phyloP scores from a whole-genome alignment of 2,888 invertebrate genomes.

The Diarsia rubi region DNA sequence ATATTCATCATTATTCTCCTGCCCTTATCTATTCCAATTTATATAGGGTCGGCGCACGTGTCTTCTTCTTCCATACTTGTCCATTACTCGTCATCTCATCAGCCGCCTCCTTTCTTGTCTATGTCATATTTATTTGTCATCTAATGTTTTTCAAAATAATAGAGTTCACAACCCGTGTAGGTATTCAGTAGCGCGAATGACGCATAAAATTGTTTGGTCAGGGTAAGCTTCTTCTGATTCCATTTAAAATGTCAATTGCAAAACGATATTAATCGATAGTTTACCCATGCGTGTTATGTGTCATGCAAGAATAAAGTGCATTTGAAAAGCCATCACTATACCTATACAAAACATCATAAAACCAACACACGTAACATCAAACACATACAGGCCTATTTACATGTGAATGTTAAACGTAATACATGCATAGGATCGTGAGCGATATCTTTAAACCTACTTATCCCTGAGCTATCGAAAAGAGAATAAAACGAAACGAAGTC shows the following conservation, averaged over 20 bases:
- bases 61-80: no score
- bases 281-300: constrained; percentile 16
- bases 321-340: constrained; percentile 28
- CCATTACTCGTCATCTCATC: no score
- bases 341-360: constrained; percentile 38
- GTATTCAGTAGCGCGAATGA: background rate
- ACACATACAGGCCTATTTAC: constrained; percentile 26
- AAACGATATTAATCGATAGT: constrained; percentile 17
- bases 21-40: no score
- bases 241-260: constrained; percentile 3
- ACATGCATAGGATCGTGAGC: constrained; percentile 13
- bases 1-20: no score
- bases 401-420: constrained; percentile 36
- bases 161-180: background rate
- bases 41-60: no score
- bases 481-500: constrained; percentile 34
- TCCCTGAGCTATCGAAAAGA: constrained; percentile 18
- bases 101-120: no score
- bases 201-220: constrained; percentile 12
- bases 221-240: background rate
- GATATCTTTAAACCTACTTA: constrained; percentile 34
- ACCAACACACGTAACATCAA: constrained; percentile 27
- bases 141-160: background rate
- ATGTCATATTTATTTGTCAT: background rate
- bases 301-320: constrained; percentile 29